Evolutionary conservation across 1,140 invertebrate genomes (phyloP).

Genomic region (Micrasema longulum): DNA sequence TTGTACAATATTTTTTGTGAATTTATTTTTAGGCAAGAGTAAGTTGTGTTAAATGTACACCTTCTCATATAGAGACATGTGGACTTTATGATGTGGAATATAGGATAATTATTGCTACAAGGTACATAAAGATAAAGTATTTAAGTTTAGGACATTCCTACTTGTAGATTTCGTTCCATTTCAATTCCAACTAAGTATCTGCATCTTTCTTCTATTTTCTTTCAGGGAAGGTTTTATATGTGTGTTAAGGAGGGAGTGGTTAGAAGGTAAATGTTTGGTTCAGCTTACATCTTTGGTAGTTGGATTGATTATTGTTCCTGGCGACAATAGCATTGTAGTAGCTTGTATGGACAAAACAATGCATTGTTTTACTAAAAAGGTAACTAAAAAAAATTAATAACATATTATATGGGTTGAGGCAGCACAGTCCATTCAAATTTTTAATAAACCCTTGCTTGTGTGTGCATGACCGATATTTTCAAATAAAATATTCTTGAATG

Average conservation of each 20-base stretch:
- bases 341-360: slow-evolving; percentile 86
- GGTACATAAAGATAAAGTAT: too few relatives aligned
- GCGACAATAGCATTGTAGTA: slow-evolving; percentile 82
- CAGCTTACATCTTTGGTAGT: slow-evolving; percentile 83
- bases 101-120: slow-evolving; percentile 80
- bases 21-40: slow-evolving; percentile 64
- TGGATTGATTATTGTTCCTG: slow-evolving; percentile 75
- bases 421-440: too few relatives aligned
- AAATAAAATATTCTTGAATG: too few relatives aligned
- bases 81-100: slow-evolving; percentile 94
- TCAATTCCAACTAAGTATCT: not conserved
- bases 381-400: too few relatives aligned
- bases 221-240: slow-evolving; percentile 86
- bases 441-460: too few relatives aligned
- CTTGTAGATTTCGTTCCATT: too few relatives aligned
- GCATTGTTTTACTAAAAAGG: slow-evolving; percentile 85
- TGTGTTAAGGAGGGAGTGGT: slow-evolving; percentile 78
- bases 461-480: too few relatives aligned
- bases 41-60: slow-evolving; percentile 68
- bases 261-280: slow-evolving; percentile 76
- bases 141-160: too few relatives aligned
- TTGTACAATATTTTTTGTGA: too few relatives aligned
- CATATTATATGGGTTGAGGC: too few relatives aligned
- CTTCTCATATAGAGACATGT: slow-evolving; percentile 80
- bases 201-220: not conserved